Base-by-base conservation (phyloP, 2,113 vertebrate species). In the Cyanistes caeruleus region DNA sequence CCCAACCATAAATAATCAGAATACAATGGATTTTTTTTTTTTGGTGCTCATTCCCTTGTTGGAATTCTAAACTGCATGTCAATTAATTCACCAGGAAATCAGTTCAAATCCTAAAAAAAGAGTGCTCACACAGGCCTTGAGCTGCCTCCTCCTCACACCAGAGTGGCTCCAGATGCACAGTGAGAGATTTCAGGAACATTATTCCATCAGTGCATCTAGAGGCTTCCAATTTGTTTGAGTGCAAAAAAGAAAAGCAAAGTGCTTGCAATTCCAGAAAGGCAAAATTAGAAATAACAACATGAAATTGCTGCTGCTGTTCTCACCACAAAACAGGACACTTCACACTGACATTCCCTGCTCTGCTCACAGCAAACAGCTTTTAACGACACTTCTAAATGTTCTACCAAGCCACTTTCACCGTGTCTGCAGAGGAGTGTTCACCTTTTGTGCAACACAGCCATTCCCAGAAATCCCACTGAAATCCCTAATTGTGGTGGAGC, bases 241-340 rank as follows among this genome's bases (percentile, higher is more conserved):
- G 83, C 60, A 58, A 83, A 27, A 48, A 24, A 85, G n/a, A 25
- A 11, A 63, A 76, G 49, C 35, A n/a, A 3, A 77, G 76, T 7
- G 60, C 48, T 7, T 72, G 31, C 79, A 68, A 46, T 49, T 67
- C 79, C 93, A 90, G 78, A 84, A 78, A 88, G 63, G 77, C 52
- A 89, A 75, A 56, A 95, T 73, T 39, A 82, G 93, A 93, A 95
- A 79, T 59, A 96, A 77, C 59, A 15, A 31, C 78, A 59, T 7
- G 5, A 53, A 80, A 93, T 11, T 20, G 69, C 63, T 79, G 67
- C 73, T 87, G 73, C 70, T 48, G 59, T 1, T 92, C 74, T 87
- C 6, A 3, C 39, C 91, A 74, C 85, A 79, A 51, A 92, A 16
- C 2, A 92, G 20, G 46, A 79, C 53, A 27, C 67, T 94, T 19